Evolutionary conservation across 1,140 invertebrate genomes (phyloP).

Genomic region (Pygmarrhopalites habei): DNA sequence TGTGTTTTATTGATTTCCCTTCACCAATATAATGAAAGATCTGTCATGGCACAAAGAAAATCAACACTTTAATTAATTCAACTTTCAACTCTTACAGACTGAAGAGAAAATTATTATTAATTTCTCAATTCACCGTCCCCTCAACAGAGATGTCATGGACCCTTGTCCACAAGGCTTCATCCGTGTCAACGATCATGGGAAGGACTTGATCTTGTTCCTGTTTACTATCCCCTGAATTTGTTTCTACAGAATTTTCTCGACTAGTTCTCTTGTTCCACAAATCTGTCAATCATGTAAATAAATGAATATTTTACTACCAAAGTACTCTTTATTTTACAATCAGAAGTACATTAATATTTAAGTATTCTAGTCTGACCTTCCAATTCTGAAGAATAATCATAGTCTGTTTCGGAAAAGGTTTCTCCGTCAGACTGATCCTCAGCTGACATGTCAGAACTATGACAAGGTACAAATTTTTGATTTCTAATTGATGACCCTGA

Average conservation of each 20-base stretch:
- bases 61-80: not conserved
- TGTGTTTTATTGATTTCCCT: conserved; percentile 52
- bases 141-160: conserved; percentile 51
- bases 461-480: too few relatives aligned
- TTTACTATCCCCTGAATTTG: not conserved
- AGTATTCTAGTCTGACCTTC: too few relatives aligned
- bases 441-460: too few relatives aligned
- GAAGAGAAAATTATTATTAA: conserved; percentile 4
- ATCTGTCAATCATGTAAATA: too few relatives aligned
- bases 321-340: too few relatives aligned
- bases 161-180: conserved; percentile 52
- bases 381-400: conserved; percentile 1
- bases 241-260: not conserved
- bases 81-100: not conserved
- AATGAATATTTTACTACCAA: too few relatives aligned
- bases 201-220: conserved; percentile 39
- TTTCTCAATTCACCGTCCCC: conserved; percentile 45
- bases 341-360: too few relatives aligned
- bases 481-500: too few relatives aligned
- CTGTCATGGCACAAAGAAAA: conserved; percentile 40
- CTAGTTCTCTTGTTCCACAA: not conserved
- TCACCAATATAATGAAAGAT: conserved; percentile 51
- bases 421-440: too few relatives aligned
- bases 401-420: not conserved
- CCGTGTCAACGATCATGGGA: conserved; percentile 51